These are phyloP conservation scores for Trididemnum nubilum DNA, from an alignment of 23 tunicate genomes.

Conservation along the genomic window DNA sequence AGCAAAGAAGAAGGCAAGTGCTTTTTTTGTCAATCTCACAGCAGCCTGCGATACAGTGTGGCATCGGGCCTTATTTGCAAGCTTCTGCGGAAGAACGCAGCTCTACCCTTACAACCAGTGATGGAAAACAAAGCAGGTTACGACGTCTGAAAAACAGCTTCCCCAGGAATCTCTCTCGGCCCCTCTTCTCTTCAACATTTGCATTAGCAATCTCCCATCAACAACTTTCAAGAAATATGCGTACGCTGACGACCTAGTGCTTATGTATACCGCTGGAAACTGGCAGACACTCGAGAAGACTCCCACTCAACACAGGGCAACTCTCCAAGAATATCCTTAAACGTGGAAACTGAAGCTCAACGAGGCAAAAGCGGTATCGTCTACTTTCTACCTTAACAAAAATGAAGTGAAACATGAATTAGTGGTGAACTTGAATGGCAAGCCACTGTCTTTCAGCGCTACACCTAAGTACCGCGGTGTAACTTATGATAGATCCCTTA, in stretches of 20 bases:
- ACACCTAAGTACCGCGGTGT: slow-evolving; percentile 24
- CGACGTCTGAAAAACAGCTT: slow-evolving; percentile 30
- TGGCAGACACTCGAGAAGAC: slow-evolving; percentile 1
- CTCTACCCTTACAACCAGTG: slow-evolving; percentile 38
- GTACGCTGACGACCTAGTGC: slow-evolving; percentile 14
- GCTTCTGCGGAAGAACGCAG: slow-evolving; percentile 20
- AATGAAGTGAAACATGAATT: background rate
- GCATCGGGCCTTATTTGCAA: slow-evolving; percentile 23
- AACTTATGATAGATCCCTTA: slow-evolving; percentile 26
- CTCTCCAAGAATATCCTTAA: background rate
- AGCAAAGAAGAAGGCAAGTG: slow-evolving; percentile 28
- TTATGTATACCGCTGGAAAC: background rate
- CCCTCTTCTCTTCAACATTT: slow-evolving; percentile 28
- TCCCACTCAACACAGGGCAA: background rate
- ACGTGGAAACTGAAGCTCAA: slow-evolving; percentile 29
- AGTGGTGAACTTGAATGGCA: background rate
- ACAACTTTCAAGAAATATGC: background rate
- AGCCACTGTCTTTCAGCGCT: background rate
- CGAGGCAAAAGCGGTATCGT: slow-evolving; percentile 16
- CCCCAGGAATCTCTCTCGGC: slow-evolving; percentile 35
- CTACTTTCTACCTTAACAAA: slow-evolving; percentile 3
- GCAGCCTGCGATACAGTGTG: slow-evolving; percentile 29
- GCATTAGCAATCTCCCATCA: slow-evolving; percentile 8
- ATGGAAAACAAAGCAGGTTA: slow-evolving; percentile 24
- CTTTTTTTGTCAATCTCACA: slow-evolving; percentile 27